Evolutionary conservation across 2,797 vertebrate species (phyloP).

Genomic region (Tokudaia muenninki): DNA sequence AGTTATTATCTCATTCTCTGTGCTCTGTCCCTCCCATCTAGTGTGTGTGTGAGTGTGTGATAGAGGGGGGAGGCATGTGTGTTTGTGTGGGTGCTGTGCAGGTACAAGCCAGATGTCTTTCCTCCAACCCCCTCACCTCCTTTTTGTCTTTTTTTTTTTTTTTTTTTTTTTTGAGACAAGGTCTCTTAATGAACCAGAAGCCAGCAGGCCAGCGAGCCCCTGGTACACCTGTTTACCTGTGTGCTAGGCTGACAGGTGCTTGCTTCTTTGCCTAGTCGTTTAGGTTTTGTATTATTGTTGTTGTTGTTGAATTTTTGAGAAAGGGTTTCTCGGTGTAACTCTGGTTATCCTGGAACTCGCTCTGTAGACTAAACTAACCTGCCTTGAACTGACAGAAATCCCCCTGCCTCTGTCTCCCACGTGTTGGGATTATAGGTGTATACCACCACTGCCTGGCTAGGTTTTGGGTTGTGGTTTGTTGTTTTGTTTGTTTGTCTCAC

Average conservation of each 20-base stretch:
- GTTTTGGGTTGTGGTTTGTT: no score
- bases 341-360: not conserved
- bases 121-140: not conserved
- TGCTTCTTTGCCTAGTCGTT: not conserved
- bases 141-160: not conserved
- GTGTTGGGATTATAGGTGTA: not conserved
- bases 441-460: no score
- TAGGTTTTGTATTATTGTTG: not conserved
- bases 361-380: not conserved
- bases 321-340: no score
- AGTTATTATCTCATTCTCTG: not conserved
- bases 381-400: not conserved
- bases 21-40: rapidly evolving
- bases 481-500: no score
- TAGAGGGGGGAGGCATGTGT: not conserved
- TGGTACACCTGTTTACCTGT: not conserved
- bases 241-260: not conserved
- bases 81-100: no score
- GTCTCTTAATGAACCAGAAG: not conserved
- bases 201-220: not conserved
- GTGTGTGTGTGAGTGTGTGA: no score
- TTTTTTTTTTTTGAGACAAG: not conserved
- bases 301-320: not conserved
- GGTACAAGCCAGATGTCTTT: not conserved
- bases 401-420: not conserved